Percentiles rank a stretch among this genome's conserved stretches.
Conservation (phyloP, 2,888 invertebrate species). For the Eudasyphora cyanicolor region DNA sequence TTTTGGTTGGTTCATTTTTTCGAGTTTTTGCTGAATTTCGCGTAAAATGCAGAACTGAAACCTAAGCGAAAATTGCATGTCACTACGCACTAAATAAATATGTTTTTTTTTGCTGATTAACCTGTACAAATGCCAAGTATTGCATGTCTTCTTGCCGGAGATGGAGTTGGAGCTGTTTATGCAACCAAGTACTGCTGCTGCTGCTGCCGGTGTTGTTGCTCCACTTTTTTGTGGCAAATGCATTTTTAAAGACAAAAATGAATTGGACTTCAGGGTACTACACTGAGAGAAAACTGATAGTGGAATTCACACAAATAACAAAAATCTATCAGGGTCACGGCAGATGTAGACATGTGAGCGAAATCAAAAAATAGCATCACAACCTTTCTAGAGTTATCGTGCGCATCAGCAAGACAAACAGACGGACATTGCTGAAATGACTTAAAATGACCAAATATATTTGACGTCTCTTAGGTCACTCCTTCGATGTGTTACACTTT, state of each 20-base stretch:
- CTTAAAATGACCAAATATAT: no score
- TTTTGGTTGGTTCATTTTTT: slow-evolving; percentile 16
- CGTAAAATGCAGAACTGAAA: slow-evolving; percentile 27
- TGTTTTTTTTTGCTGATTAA: slow-evolving; percentile 48
- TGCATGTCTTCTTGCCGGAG: slow-evolving; percentile 25
- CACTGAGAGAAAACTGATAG: slow-evolving; percentile 40
- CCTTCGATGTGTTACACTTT: no score
- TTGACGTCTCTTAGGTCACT: no score
- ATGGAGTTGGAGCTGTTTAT: slow-evolving; percentile 15
- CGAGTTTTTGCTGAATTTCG: slow-evolving; percentile 12
- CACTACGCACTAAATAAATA: slow-evolving; percentile 64
- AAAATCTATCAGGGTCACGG: no score
- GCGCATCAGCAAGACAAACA: no score
- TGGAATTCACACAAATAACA: no score
- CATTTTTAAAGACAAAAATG: slow-evolving; percentile 23
- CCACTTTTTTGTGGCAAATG: slow-evolving; percentile 46
- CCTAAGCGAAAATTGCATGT: slow-evolving; percentile 62
- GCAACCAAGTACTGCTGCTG: slow-evolving; percentile 17
- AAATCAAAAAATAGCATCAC: no score
- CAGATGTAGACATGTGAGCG: no score
- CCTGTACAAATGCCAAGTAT: slow-evolving; percentile 46
- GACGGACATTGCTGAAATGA: no score
- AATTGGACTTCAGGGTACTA: slow-evolving; percentile 5
- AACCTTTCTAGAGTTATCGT: no score
- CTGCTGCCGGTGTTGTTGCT: slow-evolving; percentile 31